A percentile compares a stretch with the other conserved stretches of the same genome.
Evolutionary conservation across 1,140 invertebrate species (phyloP).

Genomic region (Arion vulgaris): DNA sequence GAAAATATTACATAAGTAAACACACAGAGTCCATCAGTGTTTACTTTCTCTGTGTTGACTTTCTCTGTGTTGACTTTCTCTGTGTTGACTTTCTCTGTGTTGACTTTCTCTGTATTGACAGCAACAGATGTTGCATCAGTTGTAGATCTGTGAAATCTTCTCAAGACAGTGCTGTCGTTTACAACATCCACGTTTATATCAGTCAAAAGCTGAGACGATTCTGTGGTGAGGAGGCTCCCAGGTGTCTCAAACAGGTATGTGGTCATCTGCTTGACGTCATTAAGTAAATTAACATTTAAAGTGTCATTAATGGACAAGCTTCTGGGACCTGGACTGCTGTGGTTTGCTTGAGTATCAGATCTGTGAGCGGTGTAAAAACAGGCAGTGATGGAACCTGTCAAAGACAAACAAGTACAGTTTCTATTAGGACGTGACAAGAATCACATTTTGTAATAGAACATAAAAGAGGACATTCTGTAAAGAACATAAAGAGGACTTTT

Average conservation of each 20-base stretch:
- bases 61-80: too few species aligned
- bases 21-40: constrained; percentile 43
- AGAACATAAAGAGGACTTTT: too few species aligned
- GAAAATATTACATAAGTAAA: constrained; percentile 48
- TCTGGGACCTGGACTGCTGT: not conserved
- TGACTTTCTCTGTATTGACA: not conserved
- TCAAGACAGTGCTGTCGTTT: not conserved
- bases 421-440: too few species aligned
- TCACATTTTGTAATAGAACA: too few species aligned
- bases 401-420: not conserved
- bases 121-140: not conserved
- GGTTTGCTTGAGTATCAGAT: not conserved
- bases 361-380: not conserved
- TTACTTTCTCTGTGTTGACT: not conserved
- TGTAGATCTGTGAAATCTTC: not conserved
- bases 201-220: not conserved
- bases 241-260: too few species aligned
- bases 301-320: not conserved
- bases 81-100: not conserved
- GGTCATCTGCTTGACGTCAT: too few species aligned
- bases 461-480: too few species aligned
- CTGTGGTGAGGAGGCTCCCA: too few species aligned
- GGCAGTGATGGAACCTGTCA: not conserved
- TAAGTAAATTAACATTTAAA: not conserved
- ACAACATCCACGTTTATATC: not conserved